Percentiles rank a stretch among this genome's conserved stretches.
Conservation (phyloP, 2,888 invertebrate species). For the Drosophila putrida region DNA sequence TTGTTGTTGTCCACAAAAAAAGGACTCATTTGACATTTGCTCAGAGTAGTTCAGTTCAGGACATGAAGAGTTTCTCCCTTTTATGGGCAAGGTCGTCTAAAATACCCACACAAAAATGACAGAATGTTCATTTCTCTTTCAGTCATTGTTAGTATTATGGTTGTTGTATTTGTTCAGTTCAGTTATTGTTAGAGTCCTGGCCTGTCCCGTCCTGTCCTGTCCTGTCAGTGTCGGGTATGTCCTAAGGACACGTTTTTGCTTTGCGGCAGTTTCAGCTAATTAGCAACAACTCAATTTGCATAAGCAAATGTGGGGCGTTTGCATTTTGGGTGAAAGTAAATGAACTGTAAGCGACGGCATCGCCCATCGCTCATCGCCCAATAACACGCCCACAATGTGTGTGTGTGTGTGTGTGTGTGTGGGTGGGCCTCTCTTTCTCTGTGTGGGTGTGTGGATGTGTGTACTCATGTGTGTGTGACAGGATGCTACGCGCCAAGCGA, state of each 20-base stretch:
- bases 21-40: constrained; percentile 56
- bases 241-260: constrained; percentile 25
- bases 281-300: constrained; percentile 65
- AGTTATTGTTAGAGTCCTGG: constrained; percentile 9
- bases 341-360: constrained; percentile 64
- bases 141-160: constrained; percentile 9
- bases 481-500: constrained; percentile 36
- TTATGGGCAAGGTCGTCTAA: constrained; percentile 27
- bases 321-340: constrained; percentile 51
- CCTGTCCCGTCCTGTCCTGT: constrained; percentile 16
- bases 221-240: constrained; percentile 12
- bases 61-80: constrained; percentile 34
- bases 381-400: constrained; percentile 1
- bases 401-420: not conserved
- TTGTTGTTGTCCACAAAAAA: constrained; percentile 23
- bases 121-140: constrained; percentile 37
- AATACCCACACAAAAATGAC: constrained; percentile 20
- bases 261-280: constrained; percentile 56
- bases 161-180: not conserved
- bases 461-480: constrained; percentile 2
- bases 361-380: constrained; percentile 50
- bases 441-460: constrained; percentile 11
- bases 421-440: too few relatives aligned
- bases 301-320: constrained; percentile 55
- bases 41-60: constrained; percentile 26